A percentile compares a stretch with the other conserved stretches of the same genome.
These are phyloP conservation scores for Vimba vimba DNA, from an alignment of 2,113 vertebrate species.

Conservation along the genomic window DNA sequence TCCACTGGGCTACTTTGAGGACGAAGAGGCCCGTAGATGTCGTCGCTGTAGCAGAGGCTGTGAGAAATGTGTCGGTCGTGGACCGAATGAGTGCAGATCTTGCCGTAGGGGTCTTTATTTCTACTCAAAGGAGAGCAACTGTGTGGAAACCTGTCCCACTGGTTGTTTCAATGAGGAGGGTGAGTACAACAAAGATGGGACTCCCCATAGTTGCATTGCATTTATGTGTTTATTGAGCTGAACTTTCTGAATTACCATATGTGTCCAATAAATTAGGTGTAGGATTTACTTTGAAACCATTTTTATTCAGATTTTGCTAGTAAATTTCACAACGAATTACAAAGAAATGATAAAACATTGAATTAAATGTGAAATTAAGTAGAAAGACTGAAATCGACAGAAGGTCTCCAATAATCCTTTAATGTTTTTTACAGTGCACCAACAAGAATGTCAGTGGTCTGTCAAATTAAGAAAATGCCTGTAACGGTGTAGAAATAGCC, in stretches of 20 bases:
- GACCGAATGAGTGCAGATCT: slow-evolving; percentile 73
- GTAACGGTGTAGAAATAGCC: too few species aligned
- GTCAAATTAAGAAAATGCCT: too few species aligned
- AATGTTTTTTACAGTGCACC: too few species aligned
- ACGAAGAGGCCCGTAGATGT: slow-evolving; percentile 77
- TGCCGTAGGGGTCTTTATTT: slow-evolving; percentile 83
- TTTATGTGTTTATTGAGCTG: background rate
- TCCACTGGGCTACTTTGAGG: slow-evolving; percentile 80
- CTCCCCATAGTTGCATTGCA: background rate
- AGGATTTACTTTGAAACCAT: too few species aligned
- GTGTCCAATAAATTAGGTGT: background rate
- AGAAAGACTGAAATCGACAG: too few species aligned
- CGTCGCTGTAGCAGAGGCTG: slow-evolving; percentile 84
- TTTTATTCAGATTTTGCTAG: too few species aligned
- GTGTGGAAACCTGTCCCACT: slow-evolving; percentile 73
- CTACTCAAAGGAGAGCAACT: slow-evolving; percentile 74
- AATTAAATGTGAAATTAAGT: too few species aligned
- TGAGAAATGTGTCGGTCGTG: slow-evolving; percentile 78
- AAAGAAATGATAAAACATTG: too few species aligned
- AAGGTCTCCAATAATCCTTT: too few species aligned
- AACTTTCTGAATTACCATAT: background rate
- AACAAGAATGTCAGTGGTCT: too few species aligned
- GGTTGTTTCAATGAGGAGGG: slow-evolving; percentile 82
- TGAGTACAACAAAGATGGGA: slow-evolving; percentile 68
- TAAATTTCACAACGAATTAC: too few species aligned